phyloP scores from a whole-genome alignment of 2,888 invertebrate genomes.

The Andrena hattorfiana region DNA sequence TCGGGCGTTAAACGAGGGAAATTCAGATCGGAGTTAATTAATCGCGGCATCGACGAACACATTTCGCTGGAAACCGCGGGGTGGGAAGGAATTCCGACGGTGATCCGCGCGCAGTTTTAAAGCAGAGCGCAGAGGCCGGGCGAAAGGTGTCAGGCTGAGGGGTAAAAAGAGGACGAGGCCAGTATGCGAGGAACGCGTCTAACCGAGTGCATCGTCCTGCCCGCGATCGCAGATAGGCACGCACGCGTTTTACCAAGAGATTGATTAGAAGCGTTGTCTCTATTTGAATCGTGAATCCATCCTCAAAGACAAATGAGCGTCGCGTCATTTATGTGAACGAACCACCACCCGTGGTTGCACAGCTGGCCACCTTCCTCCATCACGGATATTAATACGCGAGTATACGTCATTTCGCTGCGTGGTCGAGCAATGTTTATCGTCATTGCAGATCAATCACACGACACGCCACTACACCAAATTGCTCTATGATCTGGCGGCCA shows the following conservation, averaged over 20 bases:
- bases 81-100: slow-evolving; percentile 4
- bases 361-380: slow-evolving; percentile 81
- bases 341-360: slow-evolving; percentile 76
- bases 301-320: slow-evolving; percentile 82
- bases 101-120: neutral
- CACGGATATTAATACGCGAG: slow-evolving; percentile 80
- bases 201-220: slow-evolving; percentile 44
- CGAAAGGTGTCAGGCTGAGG: slow-evolving; percentile 39
- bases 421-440: slow-evolving; percentile 80
- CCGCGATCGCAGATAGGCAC: slow-evolving; percentile 56
- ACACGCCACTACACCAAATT: slow-evolving; percentile 66
- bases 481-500: slow-evolving; percentile 65
- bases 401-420: slow-evolving; percentile 79
- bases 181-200: slow-evolving; percentile 45
- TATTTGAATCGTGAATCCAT: slow-evolving; percentile 81
- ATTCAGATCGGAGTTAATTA: slow-evolving; percentile 35
- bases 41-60: slow-evolving; percentile 30
- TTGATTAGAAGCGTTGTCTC: slow-evolving; percentile 79
- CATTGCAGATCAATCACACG: slow-evolving; percentile 79
- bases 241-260: slow-evolving; percentile 75
- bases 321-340: slow-evolving; percentile 78
- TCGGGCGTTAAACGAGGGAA: neutral
- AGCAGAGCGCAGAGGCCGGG: neutral
- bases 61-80: neutral
- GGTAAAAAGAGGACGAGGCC: neutral